Evolutionary conservation across 2,888 invertebrate genomes (phyloP), one percentile per base, ranked within the genome.

Genomic region (Oeneis ivallda): DNA sequence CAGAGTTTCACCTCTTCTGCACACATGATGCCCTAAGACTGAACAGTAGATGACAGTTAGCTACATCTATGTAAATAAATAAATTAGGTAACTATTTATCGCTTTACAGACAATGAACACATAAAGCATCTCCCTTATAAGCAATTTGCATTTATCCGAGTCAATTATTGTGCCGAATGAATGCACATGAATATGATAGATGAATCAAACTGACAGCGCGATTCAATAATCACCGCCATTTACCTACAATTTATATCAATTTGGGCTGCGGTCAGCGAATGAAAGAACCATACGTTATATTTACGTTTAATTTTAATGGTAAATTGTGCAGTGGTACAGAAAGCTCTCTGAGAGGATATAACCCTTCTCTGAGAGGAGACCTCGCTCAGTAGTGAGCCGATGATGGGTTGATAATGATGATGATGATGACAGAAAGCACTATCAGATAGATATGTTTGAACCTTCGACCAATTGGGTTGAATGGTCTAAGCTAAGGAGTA

Each of bases 21-120:
- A 26, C 26, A 26, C 26, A 26, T 26, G 26, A 5, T 26, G 26
- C 5, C 26, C 26, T 1, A 26, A 4, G 26, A 26, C 26, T 26
- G 26, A 2, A 26, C 26, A 26, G 26, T 26, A 26, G 26, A 26
- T 26, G 26, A 26, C 26, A 5, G 2, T 26, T 5, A 26, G 26
- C 26, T 26, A 26, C 3, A 5, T 26, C 26, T 26, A 26, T 7
- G 37, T 74, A 78, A 76, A 74, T 76, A 71, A 75, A 74, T 74
- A 76, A 73, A 76, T 72, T 75, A 74, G 74, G 65, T 72, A n/a
- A n/a, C 81, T 80, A 84, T 85, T 86, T 85, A 87, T 87, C 82
- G 81, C 85, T 81, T 77, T 81, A 82, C 82, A 76, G 79, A 89
- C 89, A 89, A 87, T 86, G 81, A 78, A 84, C 84, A 86, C 81